These are phyloP conservation scores for Cepphus grylle DNA, from an alignment of 2,113 vertebrate species.

Conservation along the genomic window DNA sequence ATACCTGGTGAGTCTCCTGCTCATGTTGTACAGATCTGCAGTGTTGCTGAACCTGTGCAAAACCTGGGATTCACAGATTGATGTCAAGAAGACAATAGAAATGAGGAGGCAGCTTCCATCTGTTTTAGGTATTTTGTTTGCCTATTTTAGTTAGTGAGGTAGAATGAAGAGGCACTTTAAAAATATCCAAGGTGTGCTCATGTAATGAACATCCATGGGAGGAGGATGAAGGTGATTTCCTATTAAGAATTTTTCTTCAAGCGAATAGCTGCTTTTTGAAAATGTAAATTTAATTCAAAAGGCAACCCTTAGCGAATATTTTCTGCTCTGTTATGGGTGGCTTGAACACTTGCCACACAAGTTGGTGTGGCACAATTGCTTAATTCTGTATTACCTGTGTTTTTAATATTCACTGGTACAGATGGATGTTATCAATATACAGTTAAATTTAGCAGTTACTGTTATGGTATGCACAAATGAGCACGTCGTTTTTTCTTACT, in stretches of 20 bases:
- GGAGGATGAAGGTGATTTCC: neutral
- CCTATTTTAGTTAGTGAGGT: neutral
- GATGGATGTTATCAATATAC: neutral
- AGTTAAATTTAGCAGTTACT: neutral
- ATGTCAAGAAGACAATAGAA: neutral
- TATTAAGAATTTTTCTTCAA: neutral
- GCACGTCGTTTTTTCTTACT: neutral
- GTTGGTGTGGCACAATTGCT: neutral
- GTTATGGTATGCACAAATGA: neutral
- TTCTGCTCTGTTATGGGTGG: neutral
- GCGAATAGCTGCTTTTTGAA: neutral
- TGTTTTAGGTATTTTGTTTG: neutral
- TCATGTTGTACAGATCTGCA: neutral
- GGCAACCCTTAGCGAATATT: neutral
- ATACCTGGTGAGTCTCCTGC: neutral
- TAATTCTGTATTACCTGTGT: neutral
- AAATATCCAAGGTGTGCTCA: neutral
- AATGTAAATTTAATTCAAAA: neutral
- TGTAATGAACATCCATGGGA: neutral
- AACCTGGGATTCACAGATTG: neutral
- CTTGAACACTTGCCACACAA: neutral
- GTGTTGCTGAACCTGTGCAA: neutral
- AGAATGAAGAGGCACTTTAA: neutral
- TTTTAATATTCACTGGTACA: neutral
- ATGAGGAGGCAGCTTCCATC: neutral